Percentiles rank a stretch among this genome's conserved stretches.
These are phyloP conservation scores for Apamea anceps DNA, from an alignment of 2,888 invertebrate genomes.

Conservation along the genomic window DNA sequence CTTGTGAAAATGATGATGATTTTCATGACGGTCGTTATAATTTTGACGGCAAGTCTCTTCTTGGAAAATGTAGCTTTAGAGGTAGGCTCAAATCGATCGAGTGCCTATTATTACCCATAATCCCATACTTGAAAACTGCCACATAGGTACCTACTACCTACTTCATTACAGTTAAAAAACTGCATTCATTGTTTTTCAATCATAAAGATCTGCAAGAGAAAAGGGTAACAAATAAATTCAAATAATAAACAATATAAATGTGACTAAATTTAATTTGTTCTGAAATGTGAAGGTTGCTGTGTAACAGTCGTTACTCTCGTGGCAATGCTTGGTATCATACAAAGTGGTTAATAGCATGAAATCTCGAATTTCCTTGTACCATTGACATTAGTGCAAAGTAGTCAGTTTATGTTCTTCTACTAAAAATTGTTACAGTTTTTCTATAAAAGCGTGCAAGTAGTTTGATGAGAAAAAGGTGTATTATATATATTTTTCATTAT, in stretches of 20 bases:
- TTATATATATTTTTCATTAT: conserved; percentile 2
- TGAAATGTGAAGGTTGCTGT: conserved; percentile 80
- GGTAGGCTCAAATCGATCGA: not conserved
- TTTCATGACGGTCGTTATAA: too few relatives aligned
- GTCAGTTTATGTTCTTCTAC: not conserved
- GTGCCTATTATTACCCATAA: not conserved
- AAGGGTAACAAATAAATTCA: conserved; percentile 42
- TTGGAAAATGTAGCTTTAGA: not conserved
- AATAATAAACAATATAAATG: conserved; percentile 73
- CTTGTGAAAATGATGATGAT: too few relatives aligned
- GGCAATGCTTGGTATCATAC: conserved; percentile 38
- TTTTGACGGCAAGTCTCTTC: too few relatives aligned
- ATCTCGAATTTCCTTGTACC: conserved; percentile 43
- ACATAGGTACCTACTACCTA: not conserved
- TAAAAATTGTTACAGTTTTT: conserved; percentile 1
- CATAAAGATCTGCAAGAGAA: conserved; percentile 1
- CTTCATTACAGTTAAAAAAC: not conserved
- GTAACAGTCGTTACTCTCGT: conserved; percentile 63
- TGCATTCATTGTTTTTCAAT: not conserved
- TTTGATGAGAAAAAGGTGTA: not conserved
- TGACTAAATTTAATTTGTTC: conserved; percentile 88
- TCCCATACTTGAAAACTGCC: not conserved
- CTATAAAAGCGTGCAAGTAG: not conserved
- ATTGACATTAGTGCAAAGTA: conserved; percentile 24
- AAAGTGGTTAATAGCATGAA: conserved; percentile 36